Base-by-base conservation (phyloP, 1,140 invertebrate species). In the Conus ventricosus region DNA sequence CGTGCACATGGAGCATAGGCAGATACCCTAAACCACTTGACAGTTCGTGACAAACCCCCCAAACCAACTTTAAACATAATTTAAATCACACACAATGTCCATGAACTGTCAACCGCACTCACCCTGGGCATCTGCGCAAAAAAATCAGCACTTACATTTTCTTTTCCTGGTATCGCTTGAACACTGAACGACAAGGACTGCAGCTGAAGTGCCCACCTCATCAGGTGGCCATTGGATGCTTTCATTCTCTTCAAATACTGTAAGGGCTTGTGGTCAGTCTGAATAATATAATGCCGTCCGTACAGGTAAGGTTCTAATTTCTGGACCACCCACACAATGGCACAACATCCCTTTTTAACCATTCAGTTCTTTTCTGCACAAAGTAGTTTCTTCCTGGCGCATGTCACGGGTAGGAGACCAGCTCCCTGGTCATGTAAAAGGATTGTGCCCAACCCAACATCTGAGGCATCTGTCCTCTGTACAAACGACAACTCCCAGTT, bases 241-340 rank as follows among this genome's bases (percentile, higher is more conserved):
- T 86, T 91, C 17, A 86, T 5, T 39, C 67, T 82, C 7, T 88
- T 86, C 51, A 91, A 84, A 87, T 89, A 89, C 2, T 95, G 84
- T n/a, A 96, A 90, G 10, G 96, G 96, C 87, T 95, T 93, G 89
- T 96, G 95, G 90, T 96, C 96, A 1, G 95, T 96, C 27, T 92
- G 89, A n/a, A 96, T 92, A 20, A 90, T 85, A 89, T 96, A 96
- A 25, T 90, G 67, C 13, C 53, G 6, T 6, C 96, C 96, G 51
- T 91, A 91, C 25, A 87, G 39, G 89, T 95, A 96, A 7, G 89
- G 88, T 54, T 92, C 80, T 89, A 95, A 96, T 84, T 94, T 94
- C 53, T 94, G 87, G 5, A 95, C 88, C 2, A 92, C 93, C 90
- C 91, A 95, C 8, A 96, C 91, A 11, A 95, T 90, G 8, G 94